phyloP scores from a whole-genome alignment of 1,140 invertebrate species.

The Colletes gigas region DNA sequence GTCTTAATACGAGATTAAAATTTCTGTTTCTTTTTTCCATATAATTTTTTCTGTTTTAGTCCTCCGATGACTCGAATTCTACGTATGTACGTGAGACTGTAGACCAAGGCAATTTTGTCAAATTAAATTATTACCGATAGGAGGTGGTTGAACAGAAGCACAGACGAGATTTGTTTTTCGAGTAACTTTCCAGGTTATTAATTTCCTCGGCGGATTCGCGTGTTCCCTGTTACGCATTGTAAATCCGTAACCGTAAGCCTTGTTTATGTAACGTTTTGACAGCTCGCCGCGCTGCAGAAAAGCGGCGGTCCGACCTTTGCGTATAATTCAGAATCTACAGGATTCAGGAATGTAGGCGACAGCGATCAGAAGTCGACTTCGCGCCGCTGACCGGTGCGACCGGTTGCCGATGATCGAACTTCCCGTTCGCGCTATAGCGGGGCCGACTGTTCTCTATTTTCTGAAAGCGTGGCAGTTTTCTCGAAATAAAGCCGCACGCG shows the following conservation, averaged over 20 bases:
- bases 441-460: not conserved
- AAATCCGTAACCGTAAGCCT: not conserved
- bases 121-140: no score
- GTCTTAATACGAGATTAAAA: no score
- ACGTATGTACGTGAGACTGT: no score
- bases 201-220: no score
- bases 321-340: not conserved
- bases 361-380: not conserved
- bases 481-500: not conserved
- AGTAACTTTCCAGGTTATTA: no score
- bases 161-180: no score
- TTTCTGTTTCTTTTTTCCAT: no score
- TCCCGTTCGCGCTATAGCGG: not conserved
- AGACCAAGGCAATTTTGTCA: no score
- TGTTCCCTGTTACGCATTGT: not conserved
- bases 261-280: not conserved
- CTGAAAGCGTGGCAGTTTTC: not conserved
- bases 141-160: no score
- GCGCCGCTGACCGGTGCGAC: not conserved
- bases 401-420: constrained; percentile 5
- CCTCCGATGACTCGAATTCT: no score
- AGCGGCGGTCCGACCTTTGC: not conserved
- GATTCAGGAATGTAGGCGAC: constrained; percentile 15
- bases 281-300: not conserved
- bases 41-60: no score